Percentiles rank a stretch among this genome's conserved stretches.
Evolutionary conservation across 2,113 vertebrate species (phyloP).

Genomic region (Puffinus mauretanicus): DNA sequence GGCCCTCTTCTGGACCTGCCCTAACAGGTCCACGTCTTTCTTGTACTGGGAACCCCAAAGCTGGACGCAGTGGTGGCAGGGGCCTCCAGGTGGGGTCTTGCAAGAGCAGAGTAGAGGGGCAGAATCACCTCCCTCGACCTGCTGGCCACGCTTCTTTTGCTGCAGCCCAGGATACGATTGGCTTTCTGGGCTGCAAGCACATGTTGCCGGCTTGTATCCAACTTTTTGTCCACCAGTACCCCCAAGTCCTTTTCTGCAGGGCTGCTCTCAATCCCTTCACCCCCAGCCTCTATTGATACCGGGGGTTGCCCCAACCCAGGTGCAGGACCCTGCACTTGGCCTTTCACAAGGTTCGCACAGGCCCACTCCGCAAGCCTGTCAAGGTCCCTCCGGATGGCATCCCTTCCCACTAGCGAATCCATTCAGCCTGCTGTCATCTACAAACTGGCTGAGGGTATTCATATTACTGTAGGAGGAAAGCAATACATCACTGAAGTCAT

Average conservation of each 20-base stretch:
- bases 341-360: background rate
- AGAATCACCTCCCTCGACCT: background rate
- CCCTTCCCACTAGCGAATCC: background rate
- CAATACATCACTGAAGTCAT: background rate
- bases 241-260: background rate
- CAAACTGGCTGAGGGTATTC: background rate
- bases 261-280: background rate
- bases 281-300: background rate
- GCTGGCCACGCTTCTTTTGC: background rate
- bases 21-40: background rate
- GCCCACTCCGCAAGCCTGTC: background rate
- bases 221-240: background rate
- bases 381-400: background rate
- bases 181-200: background rate
- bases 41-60: background rate
- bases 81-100: background rate
- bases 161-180: background rate
- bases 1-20: background rate
- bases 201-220: background rate
- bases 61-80: background rate
- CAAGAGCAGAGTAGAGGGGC: background rate
- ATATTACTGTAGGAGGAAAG: background rate
- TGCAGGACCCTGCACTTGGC: background rate
- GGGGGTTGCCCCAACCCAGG: background rate
- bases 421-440: background rate